Conservation (phyloP, 2,888 invertebrate genomes). For the Chouioia cunea region DNA sequence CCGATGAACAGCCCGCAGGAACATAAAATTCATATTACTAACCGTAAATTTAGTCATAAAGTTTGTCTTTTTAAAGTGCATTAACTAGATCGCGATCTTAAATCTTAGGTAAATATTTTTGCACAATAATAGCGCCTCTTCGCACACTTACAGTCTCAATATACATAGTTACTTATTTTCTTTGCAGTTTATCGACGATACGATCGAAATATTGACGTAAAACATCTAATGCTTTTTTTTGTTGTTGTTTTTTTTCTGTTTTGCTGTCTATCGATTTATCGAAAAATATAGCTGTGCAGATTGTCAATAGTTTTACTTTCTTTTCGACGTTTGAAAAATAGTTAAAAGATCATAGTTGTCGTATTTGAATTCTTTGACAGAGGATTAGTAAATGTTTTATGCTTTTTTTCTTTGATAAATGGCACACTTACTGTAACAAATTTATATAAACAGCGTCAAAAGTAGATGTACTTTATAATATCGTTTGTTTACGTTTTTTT, state of each 20-base stretch:
- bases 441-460: not conserved
- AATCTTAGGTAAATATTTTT: constrained; percentile 48
- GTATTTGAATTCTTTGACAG: not conserved
- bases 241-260: constrained; percentile 15
- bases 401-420: not conserved
- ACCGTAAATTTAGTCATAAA: constrained; percentile 41
- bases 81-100: constrained; percentile 47
- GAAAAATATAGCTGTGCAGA: constrained; percentile 32
- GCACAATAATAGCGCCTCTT: constrained; percentile 43
- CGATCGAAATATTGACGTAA: constrained; percentile 29
- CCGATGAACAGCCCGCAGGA: constrained; percentile 63
- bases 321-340: constrained; percentile 17
- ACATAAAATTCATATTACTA: constrained; percentile 58
- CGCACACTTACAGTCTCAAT: constrained; percentile 43
- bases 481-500: too few species aligned
- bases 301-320: constrained; percentile 33
- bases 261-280: constrained; percentile 25
- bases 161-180: constrained; percentile 20
- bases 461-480: too few species aligned
- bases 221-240: too few species aligned
- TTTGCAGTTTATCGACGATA: constrained; percentile 7
- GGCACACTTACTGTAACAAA: constrained; percentile 1
- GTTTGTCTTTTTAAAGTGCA: constrained; percentile 38
- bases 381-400: not conserved
- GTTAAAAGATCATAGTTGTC: constrained; percentile 22